phyloP scores from a whole-genome alignment of 2,888 invertebrate genomes.

The Steinernema scapterisci region DNA sequence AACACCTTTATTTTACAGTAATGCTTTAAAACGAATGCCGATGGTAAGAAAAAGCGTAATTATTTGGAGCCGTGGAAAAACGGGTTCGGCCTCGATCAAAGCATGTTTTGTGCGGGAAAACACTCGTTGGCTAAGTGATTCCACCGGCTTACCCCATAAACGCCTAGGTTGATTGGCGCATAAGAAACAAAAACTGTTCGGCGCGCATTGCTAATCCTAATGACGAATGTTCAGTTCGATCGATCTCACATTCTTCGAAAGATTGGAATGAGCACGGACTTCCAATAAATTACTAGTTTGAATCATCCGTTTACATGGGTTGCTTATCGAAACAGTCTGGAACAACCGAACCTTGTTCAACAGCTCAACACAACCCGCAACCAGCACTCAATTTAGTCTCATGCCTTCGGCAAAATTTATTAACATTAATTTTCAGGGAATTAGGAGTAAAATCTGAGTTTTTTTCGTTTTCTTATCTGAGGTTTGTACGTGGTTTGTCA shows the following conservation, averaged over 20 bases:
- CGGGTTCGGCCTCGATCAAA: conserved; percentile 11
- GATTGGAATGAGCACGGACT: background rate
- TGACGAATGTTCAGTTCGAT: background rate
- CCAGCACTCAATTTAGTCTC: too few relatives aligned
- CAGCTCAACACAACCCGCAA: too few relatives aligned
- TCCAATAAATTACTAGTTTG: too few relatives aligned
- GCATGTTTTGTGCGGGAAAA: conserved; percentile 13
- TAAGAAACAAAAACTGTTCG: background rate
- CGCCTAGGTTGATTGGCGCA: background rate
- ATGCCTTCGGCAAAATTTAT: too few relatives aligned
- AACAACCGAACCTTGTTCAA: too few relatives aligned
- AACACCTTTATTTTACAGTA: conserved; percentile 21
- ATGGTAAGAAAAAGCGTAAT: background rate
- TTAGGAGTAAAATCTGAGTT: too few relatives aligned
- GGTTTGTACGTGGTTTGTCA: background rate
- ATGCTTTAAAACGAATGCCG: background rate
- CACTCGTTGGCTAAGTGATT: background rate
- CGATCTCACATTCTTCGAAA: background rate
- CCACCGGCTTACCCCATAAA: background rate
- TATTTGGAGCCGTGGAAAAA: conserved; percentile 16
- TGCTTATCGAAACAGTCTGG: too few relatives aligned
- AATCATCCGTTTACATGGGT: too few relatives aligned
- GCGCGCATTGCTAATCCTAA: too few relatives aligned
- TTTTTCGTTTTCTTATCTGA: too few relatives aligned
- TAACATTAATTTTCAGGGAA: too few relatives aligned